These are phyloP conservation scores for Drosophila longiperda DNA, from an alignment of 2,888 invertebrate genomes.

Conservation along the genomic window DNA sequence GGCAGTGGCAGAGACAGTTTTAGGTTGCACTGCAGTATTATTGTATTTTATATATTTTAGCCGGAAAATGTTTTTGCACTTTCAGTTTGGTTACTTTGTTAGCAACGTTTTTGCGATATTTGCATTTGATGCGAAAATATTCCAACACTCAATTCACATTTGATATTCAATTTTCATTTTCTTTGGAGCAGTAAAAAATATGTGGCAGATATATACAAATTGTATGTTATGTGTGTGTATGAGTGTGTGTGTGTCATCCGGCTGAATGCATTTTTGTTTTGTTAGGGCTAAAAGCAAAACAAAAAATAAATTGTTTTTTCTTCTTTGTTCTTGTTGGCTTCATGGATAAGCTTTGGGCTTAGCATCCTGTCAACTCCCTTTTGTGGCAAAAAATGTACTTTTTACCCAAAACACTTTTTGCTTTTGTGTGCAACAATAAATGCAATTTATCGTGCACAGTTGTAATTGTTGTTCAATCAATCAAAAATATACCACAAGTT, in stretches of 20 bases:
- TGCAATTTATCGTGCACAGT: background rate
- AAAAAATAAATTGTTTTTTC: too few species aligned
- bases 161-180: slow-evolving; percentile 37
- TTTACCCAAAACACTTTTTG: background rate
- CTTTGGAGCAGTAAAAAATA: background rate
- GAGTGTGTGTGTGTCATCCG: background rate
- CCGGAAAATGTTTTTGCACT: slow-evolving; percentile 20
- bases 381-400: background rate
- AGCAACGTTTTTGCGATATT: slow-evolving; percentile 15
- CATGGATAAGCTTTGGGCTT: background rate
- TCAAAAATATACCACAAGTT: background rate
- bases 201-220: background rate
- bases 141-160: slow-evolving; percentile 23
- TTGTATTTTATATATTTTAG: slow-evolving; percentile 8
- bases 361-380: background rate
- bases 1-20: slow-evolving; percentile 5
- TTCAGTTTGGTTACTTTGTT: slow-evolving; percentile 27
- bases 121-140: background rate
- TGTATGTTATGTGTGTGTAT: background rate
- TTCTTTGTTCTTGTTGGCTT: background rate
- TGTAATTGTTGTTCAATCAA: background rate
- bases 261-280: background rate
- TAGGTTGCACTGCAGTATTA: slow-evolving; percentile 10
- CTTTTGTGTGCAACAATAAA: background rate
- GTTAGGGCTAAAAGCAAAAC: background rate